These are phyloP conservation scores for Danio jaintianensis DNA, from an alignment of 2,797 vertebrate species.

Conservation along the genomic window DNA sequence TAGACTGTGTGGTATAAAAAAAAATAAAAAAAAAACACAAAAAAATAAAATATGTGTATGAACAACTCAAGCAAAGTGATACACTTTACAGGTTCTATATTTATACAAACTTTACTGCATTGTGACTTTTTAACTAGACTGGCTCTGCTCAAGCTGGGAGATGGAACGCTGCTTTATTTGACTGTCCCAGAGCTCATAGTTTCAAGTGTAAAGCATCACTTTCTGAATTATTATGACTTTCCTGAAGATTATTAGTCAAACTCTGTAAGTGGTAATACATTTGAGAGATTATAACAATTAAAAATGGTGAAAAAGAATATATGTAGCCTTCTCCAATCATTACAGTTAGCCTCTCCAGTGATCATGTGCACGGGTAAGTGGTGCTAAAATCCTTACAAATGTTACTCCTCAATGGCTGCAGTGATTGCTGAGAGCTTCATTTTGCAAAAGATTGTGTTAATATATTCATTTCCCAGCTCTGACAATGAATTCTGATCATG, in stretches of 20 bases:
- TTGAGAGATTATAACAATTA: background rate
- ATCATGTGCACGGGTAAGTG: background rate
- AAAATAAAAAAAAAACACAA: too few species aligned
- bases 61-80: too few species aligned
- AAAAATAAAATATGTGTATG: too few species aligned
- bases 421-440: slow-evolving; percentile 41
- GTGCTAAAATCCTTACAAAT: slow-evolving; percentile 1
- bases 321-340: background rate
- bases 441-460: slow-evolving; percentile 30
- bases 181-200: background rate
- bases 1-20: too few species aligned
- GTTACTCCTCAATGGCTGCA: background rate
- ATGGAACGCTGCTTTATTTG: background rate
- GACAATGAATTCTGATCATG: slow-evolving; percentile 38
- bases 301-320: background rate
- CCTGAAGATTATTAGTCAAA: background rate
- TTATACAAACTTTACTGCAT: background rate
- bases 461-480: slow-evolving; percentile 30
- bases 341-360: background rate
- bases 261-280: slow-evolving; percentile 2
- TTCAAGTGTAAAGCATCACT: background rate
- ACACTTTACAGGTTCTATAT: too few species aligned
- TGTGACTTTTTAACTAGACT: background rate
- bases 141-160: background rate
- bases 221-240: slow-evolving; percentile 8